Evolutionary conservation across 2,113 vertebrate genomes (phyloP), one percentile per base, ranked within the genome.

Genomic region (Smithornis capensis): DNA sequence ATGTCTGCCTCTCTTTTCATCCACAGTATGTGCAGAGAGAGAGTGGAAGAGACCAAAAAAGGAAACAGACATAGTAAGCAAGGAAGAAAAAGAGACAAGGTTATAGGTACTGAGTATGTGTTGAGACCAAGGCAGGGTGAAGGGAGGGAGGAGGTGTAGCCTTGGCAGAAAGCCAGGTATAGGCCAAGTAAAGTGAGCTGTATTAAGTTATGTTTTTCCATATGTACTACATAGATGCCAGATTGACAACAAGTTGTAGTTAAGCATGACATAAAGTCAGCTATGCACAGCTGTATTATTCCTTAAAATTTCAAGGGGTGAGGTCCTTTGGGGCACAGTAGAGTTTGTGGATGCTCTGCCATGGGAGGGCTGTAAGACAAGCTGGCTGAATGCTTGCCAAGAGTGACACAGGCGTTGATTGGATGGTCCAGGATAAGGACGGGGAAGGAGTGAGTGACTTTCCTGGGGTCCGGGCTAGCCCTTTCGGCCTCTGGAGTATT

Each of bases 271-370:
- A 88, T 74, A 35, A 89, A 94, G 38, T 78, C 79, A 87, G 64
- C 75, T 85, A 53, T 65, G 33, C 60, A 74, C 83, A 92, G 73
- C 76, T 96, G 68, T 96, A 89, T 93, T 94, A 86, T 94, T 94
- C 79, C 83, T 90, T 92, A 92, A 81, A 93, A 90, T 95, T 87
- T 81, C 56, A 62, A 86, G 40, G 31, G n/a, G 24, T 59, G 79
- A 88, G 19, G 35, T 35, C n/a, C 68, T 75, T 38, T 68, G 50
- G 49, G 83, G 27, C 63, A 42, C 49, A 27, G 57, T 24, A 50
- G 23, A 80, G 56, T 87, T 92, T 65, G 40, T 77, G 56, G 91
- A 67, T 8, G 10, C 64, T 94, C 47, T 1, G 0, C 44, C 24
- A 19, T 11, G 28, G 76, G 76, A 78, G 71, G 56, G 86, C 59